Evolutionary conservation across 2,888 invertebrate species (phyloP).

Genomic region (Tanytarsus gracilentus): DNA sequence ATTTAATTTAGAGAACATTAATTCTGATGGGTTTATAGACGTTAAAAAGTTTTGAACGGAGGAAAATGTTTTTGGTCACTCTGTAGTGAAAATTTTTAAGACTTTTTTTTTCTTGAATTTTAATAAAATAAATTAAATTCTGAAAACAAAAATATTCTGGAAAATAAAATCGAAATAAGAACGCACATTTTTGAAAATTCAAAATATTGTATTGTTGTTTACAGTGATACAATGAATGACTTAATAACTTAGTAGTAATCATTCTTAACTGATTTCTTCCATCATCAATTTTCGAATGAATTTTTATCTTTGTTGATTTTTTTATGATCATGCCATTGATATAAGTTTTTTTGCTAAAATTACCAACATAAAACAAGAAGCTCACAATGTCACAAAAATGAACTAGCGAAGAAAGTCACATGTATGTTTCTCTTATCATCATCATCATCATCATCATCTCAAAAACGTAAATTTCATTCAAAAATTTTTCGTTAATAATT

Average conservation of each 20-base stretch:
- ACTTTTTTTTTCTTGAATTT: too few species aligned
- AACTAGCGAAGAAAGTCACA: conserved; percentile 8
- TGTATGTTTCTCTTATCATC: neutral
- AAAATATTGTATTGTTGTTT: conserved; percentile 21
- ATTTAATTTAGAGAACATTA: too few species aligned
- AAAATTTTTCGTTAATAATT: neutral
- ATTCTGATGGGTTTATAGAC: too few species aligned
- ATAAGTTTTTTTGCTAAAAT: conserved; percentile 14
- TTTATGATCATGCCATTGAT: conserved; percentile 6
- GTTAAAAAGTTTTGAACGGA: too few species aligned
- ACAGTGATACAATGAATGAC: conserved; percentile 23
- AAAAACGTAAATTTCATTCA: conserved; percentile 4
- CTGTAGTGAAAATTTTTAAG: too few species aligned
- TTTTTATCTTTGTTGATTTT: neutral
- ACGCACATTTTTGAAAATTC: conserved; percentile 16
- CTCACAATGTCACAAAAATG: conserved; percentile 21
- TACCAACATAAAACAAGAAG: conserved; percentile 25
- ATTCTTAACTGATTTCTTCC: neutral
- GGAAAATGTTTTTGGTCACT: too few species aligned
- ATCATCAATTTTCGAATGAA: neutral
- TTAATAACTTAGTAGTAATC: neutral
- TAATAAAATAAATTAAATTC: neutral
- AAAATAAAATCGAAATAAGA: neutral
- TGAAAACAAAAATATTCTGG: neutral
- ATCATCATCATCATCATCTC: neutral